Base-by-base conservation (phyloP, 2,113 vertebrate genomes). In the Silurus asotus region DNA sequence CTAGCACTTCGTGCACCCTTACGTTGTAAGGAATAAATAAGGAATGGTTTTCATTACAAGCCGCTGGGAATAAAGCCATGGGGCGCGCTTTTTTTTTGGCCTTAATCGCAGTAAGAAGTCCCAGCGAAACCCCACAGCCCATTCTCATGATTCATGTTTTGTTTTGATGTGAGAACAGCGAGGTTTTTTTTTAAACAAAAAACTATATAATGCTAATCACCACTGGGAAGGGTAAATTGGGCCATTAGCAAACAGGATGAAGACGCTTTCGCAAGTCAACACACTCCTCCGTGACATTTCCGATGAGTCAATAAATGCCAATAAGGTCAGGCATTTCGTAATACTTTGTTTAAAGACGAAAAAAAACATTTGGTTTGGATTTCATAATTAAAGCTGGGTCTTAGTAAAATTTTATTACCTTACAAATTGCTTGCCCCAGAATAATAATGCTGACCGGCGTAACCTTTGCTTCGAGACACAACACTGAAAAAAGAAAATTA, bases 11-110 rank as follows among this genome's bases (percentile, higher is more conserved):
- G 65, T 85, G 87, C 89, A 84, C 23, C 91, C 86, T 58, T 65
- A 77, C 78, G 45, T 90, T 83, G 64, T 89, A 83, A 92, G 91
- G 91, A 93, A 94, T 93, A 93, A 95, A 95, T 94, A 94, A 93
- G 91, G 89, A 92, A 91, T 87, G 90, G 88, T 92, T 94, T 94
- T 93, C 91, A 94, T 94, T 93, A 94, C 89, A 87, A 53, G 59
- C 90, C 83, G 17, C 84, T 25, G 89, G 89, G 89, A 92, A 92
- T 87, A 90, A 91, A 90, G 89, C 93, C 91, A 84, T 84, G 49
- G 93, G 93, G 90, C 19, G 86, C 90, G 86, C 61, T 90, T 91
- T 94, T 89, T 86, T 91, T 64, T 91, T 89, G 88, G 81, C 91
- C 92, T 90, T 93, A 92, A 94, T 94, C 92, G 89, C 88, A 89